Evolutionary conservation across 1,140 invertebrate genomes (phyloP).

Genomic region (Ceratina calcarata): DNA sequence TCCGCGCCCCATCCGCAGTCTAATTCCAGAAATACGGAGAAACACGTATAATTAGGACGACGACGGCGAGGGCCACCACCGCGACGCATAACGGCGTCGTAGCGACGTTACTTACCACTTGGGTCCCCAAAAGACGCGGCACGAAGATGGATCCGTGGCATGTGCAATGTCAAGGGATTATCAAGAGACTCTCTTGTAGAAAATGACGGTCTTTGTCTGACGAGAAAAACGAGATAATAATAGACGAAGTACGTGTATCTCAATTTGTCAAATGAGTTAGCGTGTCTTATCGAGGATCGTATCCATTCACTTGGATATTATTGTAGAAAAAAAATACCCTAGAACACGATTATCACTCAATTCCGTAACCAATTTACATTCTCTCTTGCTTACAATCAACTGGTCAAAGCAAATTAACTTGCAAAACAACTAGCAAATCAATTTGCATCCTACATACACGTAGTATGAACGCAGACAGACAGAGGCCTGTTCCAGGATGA

Average conservation of each 20-base stretch:
- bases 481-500: not conserved
- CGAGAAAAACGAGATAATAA: too few relatives aligned
- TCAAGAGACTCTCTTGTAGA: not conserved
- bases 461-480: not conserved
- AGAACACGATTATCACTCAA: too few relatives aligned
- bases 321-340: too few relatives aligned
- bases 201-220: not conserved
- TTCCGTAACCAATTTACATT: not conserved
- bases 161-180: conserved; percentile 38
- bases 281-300: too few relatives aligned
- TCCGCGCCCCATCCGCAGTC: conserved; percentile 68
- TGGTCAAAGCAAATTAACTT: not conserved
- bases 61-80: conserved; percentile 53
- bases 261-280: too few relatives aligned
- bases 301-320: too few relatives aligned
- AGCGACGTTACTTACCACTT: conserved; percentile 7
- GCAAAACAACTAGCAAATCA: not conserved
- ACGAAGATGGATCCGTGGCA: conserved; percentile 13
- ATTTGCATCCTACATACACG: not conserved
- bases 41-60: conserved; percentile 73
- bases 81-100: conserved; percentile 17
- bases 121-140: not conserved
- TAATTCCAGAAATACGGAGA: conserved; percentile 79
- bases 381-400: not conserved
- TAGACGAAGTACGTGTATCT: too few relatives aligned